phyloP scores from a whole-genome alignment of 2,797 vertebrate species.

The Cirrhinus molitorella region DNA sequence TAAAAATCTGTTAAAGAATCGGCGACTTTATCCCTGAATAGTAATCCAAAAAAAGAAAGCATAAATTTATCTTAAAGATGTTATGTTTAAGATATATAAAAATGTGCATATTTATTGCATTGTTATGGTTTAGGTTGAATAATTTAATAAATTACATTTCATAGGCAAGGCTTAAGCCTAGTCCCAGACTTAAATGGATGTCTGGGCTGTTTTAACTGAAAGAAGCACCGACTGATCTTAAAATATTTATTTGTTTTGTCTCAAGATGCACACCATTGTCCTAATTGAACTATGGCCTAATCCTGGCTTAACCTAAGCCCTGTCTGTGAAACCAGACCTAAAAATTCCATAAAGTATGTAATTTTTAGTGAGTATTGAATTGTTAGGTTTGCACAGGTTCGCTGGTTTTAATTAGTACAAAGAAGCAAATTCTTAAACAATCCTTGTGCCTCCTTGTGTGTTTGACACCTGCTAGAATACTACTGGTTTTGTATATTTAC shows the following conservation, averaged over 20 bases:
- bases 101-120: neutral
- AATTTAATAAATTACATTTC: neutral
- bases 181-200: too few species aligned
- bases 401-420: neutral
- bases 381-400: neutral
- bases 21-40: neutral
- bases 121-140: neutral
- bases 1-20: neutral
- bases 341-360: neutral
- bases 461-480: neutral
- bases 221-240: too few species aligned
- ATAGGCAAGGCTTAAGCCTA: too few species aligned
- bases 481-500: constrained; percentile 8
- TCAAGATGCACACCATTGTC: too few species aligned
- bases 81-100: neutral
- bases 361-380: neutral
- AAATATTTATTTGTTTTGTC: too few species aligned
- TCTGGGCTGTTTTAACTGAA: too few species aligned
- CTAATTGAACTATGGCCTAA: too few species aligned
- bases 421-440: neutral
- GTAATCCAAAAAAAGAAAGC: neutral
- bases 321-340: too few species aligned
- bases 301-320: too few species aligned
- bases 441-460: constrained; percentile 9
- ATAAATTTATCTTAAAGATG: neutral